Evolutionary conservation across 2,113 vertebrate species (phyloP).

Genomic region (Pantherophis guttatus): DNA sequence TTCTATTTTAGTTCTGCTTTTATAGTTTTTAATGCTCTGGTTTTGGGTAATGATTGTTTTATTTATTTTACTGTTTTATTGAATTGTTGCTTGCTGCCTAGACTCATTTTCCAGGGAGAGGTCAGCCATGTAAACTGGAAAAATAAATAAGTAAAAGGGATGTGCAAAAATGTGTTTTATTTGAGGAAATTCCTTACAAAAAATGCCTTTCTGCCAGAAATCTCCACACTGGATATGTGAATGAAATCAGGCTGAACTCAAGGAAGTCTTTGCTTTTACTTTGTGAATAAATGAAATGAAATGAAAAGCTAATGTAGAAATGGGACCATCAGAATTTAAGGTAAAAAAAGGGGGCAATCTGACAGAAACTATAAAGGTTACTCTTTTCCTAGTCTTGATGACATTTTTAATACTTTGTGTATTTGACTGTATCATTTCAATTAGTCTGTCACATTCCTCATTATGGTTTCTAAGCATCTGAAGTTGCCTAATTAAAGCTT

Average conservation of each 20-base stretch:
- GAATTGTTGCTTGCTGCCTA: not conserved
- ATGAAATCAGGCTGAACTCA: not conserved
- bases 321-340: not conserved
- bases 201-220: not conserved
- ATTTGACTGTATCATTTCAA: constrained; percentile 55
- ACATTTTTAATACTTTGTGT: constrained; percentile 49
- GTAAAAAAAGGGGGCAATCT: not conserved
- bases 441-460: constrained; percentile 62
- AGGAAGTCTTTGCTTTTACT: not conserved
- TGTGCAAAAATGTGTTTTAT: not conserved
- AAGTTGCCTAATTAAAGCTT: constrained; percentile 60
- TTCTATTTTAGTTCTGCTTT: not conserved
- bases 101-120: no score
- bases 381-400: not conserved
- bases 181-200: not conserved
- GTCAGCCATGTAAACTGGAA: not conserved
- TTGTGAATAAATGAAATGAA: not conserved
- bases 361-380: not conserved
- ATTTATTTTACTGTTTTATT: not conserved
- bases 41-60: not conserved
- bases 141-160: not conserved
- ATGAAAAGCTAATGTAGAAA: not conserved
- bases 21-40: not conserved
- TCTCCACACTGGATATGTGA: not conserved
- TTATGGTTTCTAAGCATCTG: constrained; percentile 58